Evolutionary conservation across 2,888 invertebrate species (phyloP).

Genomic region (Patella caerulea): DNA sequence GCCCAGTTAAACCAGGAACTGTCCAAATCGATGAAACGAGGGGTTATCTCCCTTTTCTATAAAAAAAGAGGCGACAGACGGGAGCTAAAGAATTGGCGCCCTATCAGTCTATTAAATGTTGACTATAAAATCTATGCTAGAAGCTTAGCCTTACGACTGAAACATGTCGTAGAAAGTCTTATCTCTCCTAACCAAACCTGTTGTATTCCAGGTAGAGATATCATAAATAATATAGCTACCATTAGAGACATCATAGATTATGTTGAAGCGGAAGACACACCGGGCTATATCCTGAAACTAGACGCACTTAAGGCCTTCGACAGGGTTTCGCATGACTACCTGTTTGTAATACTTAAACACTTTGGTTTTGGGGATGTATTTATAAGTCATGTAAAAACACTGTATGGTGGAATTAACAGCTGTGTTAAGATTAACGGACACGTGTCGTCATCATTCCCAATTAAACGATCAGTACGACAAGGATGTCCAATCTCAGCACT

Average conservation of each 20-base stretch:
- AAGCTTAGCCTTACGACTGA: slow-evolving; percentile 35
- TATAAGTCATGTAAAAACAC: slow-evolving; percentile 38
- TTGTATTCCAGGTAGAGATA: slow-evolving; percentile 37
- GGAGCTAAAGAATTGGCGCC: slow-evolving; percentile 42
- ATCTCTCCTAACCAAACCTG: slow-evolving; percentile 44
- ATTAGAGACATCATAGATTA: slow-evolving; percentile 38
- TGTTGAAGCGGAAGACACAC: slow-evolving; percentile 35
- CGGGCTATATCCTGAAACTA: slow-evolving; percentile 36
- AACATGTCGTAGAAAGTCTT: slow-evolving; percentile 29
- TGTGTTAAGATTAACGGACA: slow-evolving; percentile 37
- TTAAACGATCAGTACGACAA: background rate
- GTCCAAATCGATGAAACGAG: slow-evolving; percentile 21
- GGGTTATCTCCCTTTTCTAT: slow-evolving; percentile 35
- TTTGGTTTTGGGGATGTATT: slow-evolving; percentile 43
- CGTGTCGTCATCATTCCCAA: slow-evolving; percentile 28
- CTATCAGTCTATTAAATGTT: slow-evolving; percentile 42
- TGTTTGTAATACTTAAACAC: slow-evolving; percentile 33
- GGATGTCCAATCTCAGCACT: background rate
- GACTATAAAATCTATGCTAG: slow-evolving; percentile 46
- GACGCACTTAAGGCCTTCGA: slow-evolving; percentile 51
- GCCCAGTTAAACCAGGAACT: slow-evolving; percentile 23
- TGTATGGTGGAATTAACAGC: slow-evolving; percentile 38
- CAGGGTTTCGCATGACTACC: slow-evolving; percentile 38
- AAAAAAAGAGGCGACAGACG: slow-evolving; percentile 34
- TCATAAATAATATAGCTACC: slow-evolving; percentile 43